Conservation (phyloP, 2,888 invertebrate species). For the Vanessa cardui region DNA sequence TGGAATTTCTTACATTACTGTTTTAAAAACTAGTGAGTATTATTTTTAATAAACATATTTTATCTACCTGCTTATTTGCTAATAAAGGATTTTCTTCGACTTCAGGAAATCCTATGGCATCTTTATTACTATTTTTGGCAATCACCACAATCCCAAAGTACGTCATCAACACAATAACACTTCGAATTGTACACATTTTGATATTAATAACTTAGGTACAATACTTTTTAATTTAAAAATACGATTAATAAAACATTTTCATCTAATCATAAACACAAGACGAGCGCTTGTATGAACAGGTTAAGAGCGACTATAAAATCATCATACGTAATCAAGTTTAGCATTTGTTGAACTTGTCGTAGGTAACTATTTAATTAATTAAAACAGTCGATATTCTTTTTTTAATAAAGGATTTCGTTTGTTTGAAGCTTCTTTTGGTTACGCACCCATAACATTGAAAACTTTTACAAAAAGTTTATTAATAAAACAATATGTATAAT, state of each 20-base stretch:
- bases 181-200: slow-evolving; percentile 46
- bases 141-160: slow-evolving; percentile 43
- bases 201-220: not conserved
- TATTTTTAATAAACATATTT: slow-evolving; percentile 17
- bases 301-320: slow-evolving; percentile 50
- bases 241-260: not conserved
- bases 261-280: slow-evolving; percentile 9
- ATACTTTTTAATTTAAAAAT: not conserved
- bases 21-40: not conserved
- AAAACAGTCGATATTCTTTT: not conserved
- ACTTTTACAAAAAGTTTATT: no score
- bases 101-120: slow-evolving; percentile 72
- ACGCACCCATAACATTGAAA: no score
- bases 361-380: slow-evolving; percentile 27
- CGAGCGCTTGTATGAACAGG: slow-evolving; percentile 43
- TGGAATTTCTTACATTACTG: no score
- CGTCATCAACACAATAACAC: slow-evolving; percentile 22
- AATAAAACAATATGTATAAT: no score
- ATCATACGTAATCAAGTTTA: slow-evolving; percentile 48
- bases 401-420: no score
- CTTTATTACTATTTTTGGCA: slow-evolving; percentile 49
- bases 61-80: slow-evolving; percentile 67
- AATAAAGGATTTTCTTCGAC: slow-evolving; percentile 61
- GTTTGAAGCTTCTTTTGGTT: no score
- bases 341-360: slow-evolving; percentile 50